Percentiles rank a stretch among this genome's conserved stretches.
Conservation (phyloP, 1,140 invertebrate species). For the Diprion similis region DNA sequence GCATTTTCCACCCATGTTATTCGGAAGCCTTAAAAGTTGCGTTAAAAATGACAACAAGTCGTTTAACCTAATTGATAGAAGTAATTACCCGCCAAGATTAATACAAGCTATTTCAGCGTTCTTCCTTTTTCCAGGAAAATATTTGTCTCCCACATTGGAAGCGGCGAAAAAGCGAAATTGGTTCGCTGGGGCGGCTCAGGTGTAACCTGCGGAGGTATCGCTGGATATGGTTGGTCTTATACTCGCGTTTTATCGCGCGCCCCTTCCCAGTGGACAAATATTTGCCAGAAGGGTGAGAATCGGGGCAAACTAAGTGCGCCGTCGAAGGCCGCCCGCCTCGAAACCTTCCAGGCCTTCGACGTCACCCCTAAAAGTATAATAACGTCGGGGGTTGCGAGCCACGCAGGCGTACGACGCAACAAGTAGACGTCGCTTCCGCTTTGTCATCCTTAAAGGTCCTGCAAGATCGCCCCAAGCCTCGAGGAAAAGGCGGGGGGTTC, state of each 20-base stretch:
- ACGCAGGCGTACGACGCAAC: conserved; percentile 1
- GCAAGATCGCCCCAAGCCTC: neutral
- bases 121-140: too few relatives aligned
- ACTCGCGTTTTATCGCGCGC: neutral
- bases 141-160: too few relatives aligned
- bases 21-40: too few relatives aligned
- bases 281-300: neutral
- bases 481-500: too few relatives aligned
- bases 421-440: neutral
- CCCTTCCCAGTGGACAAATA: neutral
- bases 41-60: too few relatives aligned
- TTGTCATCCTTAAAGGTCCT: neutral
- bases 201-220: neutral
- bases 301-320: neutral
- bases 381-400: neutral
- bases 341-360: neutral
- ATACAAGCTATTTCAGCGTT: too few relatives aligned
- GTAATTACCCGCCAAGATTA: too few relatives aligned
- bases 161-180: too few relatives aligned
- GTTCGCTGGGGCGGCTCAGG: neutral
- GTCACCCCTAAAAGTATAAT: neutral
- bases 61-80: too few relatives aligned
- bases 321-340: neutral
- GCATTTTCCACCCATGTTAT: too few relatives aligned
- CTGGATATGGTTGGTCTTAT: neutral